Percentiles rank a stretch among this genome's conserved stretches.
Evolutionary conservation across 92 coral and sea anemone species (phyloP).

Genomic region (Actinernus sp.): DNA sequence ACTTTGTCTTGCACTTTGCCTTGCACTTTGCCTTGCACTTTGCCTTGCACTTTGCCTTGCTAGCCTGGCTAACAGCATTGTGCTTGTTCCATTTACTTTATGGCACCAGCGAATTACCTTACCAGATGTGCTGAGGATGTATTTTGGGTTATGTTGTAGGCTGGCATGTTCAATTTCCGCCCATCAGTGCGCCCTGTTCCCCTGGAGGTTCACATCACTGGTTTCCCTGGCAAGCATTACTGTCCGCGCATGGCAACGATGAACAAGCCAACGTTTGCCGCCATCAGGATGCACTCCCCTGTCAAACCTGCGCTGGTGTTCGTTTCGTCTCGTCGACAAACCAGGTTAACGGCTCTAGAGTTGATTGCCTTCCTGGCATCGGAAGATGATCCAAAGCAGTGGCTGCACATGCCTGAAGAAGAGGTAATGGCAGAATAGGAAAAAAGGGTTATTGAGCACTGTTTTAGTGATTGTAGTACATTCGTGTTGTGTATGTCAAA

Average conservation of each 20-base stretch:
- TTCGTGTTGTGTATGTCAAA: too few relatives aligned
- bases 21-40: too few relatives aligned
- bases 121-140: too few relatives aligned
- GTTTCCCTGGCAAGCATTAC: constrained; percentile 98
- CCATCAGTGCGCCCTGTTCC: constrained; percentile 99
- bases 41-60: too few relatives aligned
- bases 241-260: constrained; percentile 99
- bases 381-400: constrained; percentile 91
- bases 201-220: constrained; percentile 94
- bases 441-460: background rate
- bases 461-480: background rate
- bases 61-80: too few relatives aligned
- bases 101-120: too few relatives aligned
- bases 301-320: constrained; percentile 90
- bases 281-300: constrained; percentile 96
- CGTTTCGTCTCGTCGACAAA: constrained; percentile 98
- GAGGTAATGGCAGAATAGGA: constrained; percentile 72
- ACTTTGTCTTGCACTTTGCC: too few relatives aligned
- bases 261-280: constrained; percentile 98
- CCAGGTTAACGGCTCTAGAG: constrained; percentile 95
- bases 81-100: too few relatives aligned
- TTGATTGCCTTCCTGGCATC: constrained; percentile 92
- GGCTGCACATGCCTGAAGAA: constrained; percentile 98
- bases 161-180: constrained; percentile 98
- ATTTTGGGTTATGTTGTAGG: too few relatives aligned